Evolutionary conservation across 2,888 invertebrate genomes (phyloP).

Genomic region (Caenorhabditis sinica): DNA sequence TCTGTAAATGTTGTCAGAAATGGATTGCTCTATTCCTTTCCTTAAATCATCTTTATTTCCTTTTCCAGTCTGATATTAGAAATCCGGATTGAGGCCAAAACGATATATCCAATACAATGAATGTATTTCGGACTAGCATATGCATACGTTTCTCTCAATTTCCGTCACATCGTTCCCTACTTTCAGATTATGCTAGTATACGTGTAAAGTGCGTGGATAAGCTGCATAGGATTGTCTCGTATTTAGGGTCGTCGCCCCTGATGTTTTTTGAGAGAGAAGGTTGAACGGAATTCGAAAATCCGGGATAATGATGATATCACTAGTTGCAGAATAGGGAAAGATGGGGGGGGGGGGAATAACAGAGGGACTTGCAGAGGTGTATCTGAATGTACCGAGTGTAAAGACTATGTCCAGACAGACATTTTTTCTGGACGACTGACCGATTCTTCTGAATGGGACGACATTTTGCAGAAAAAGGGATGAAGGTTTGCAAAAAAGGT

Average conservation of each 20-base stretch:
- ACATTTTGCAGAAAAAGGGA: conserved; percentile 2
- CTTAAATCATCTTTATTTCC: conserved; percentile 13
- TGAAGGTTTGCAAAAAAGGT: conserved; percentile 8
- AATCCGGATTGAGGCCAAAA: conserved; percentile 8
- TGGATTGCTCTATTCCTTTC: conserved; percentile 1
- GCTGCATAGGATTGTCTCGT: conserved; percentile 27
- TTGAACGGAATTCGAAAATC: conserved; percentile 11
- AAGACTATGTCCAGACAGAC: conserved; percentile 46
- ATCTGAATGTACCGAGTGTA: conserved; percentile 41
- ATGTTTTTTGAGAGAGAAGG: conserved; percentile 2
- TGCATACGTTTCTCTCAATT: conserved; percentile 19
- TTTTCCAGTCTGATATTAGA: conserved; percentile 5
- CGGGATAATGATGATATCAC: conserved; percentile 42
- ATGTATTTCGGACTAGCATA: conserved; percentile 35
- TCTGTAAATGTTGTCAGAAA: conserved; percentile 25
- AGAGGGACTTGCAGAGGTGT: conserved; percentile 24
- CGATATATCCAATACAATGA: conserved; percentile 30
- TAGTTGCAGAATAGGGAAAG: conserved; percentile 8
- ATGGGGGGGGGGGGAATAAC: conserved; percentile 20
- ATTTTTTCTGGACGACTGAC: conserved; percentile 43
- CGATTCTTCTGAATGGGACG: conserved; percentile 6
- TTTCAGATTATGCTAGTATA: conserved; percentile 23
- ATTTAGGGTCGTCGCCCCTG: conserved; percentile 39
- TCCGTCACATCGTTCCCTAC: conserved; percentile 25
- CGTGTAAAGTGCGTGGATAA: conserved; percentile 58